Conservation (phyloP, 1,140 invertebrate species). For the Diprion similis region DNA sequence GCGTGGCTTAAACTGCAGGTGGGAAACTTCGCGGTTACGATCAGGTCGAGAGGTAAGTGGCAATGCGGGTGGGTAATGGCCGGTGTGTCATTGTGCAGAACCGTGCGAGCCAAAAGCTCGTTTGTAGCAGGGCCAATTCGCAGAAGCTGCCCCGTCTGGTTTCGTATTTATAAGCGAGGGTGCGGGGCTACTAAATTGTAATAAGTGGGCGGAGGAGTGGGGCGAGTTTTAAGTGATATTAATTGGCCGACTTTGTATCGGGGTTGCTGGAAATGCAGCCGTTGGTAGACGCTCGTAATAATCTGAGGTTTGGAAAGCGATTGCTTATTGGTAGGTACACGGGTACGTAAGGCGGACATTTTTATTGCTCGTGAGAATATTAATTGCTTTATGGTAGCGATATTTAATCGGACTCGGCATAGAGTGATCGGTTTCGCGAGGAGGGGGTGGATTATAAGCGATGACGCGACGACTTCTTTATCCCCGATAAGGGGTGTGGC, state of each 20-base stretch:
- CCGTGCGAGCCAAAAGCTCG: not conserved
- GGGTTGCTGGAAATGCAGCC: not conserved
- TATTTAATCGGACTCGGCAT: too few species aligned
- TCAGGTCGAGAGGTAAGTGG: not conserved
- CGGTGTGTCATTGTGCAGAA: not conserved
- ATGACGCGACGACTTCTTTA: too few species aligned
- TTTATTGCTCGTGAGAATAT: too few species aligned
- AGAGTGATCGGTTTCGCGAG: too few species aligned
- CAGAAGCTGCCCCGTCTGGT: too few species aligned
- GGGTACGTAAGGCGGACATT: too few species aligned
- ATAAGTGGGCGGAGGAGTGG: not conserved
- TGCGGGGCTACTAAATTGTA: not conserved
- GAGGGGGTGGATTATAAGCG: too few species aligned
- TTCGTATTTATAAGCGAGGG: not conserved
- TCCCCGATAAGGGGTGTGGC: too few species aligned
- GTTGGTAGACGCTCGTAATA: not conserved
- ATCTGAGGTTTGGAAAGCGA: not conserved
- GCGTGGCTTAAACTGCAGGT: not conserved
- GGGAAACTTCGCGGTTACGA: conserved; percentile 1
- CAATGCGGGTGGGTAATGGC: not conserved
- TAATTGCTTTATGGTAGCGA: too few species aligned
- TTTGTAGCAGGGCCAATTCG: not conserved
- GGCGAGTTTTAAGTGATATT: not conserved
- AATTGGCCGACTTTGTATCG: not conserved
- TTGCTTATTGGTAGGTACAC: too few species aligned